These are phyloP conservation scores for Champsocephalus esox DNA, from an alignment of 2,797 vertebrate genomes.

Conservation along the genomic window DNA sequence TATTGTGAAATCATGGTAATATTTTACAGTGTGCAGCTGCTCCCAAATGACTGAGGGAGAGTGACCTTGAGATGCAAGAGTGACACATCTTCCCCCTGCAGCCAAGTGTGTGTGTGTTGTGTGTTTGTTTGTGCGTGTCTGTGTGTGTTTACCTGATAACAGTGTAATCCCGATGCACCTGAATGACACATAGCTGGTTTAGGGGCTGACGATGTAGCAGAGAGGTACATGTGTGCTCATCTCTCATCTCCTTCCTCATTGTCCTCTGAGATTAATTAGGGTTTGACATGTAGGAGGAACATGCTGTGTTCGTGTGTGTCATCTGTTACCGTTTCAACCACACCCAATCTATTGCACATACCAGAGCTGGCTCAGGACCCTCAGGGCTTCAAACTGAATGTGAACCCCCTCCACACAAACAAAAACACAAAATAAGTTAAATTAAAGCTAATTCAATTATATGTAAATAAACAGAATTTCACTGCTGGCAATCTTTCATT, in stretches of 20 bases:
- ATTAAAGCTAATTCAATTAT: not conserved
- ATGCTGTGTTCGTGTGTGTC: slow-evolving; percentile 26
- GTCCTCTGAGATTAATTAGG: slow-evolving; percentile 9
- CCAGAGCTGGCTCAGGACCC: slow-evolving; percentile 32
- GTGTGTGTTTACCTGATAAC: slow-evolving; percentile 2
- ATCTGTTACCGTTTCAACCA: slow-evolving; percentile 45
- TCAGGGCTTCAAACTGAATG: not conserved
- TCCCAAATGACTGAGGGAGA: slow-evolving; percentile 14
- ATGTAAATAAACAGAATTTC: not conserved
- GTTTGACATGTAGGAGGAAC: not conserved
- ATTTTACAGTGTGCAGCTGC: too few species aligned
- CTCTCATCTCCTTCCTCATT: slow-evolving; percentile 46
- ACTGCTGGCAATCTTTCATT: not conserved
- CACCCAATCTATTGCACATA: slow-evolving; percentile 59
- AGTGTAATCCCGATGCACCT: slow-evolving; percentile 4
- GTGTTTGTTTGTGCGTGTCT: not conserved
- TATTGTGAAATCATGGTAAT: too few species aligned
- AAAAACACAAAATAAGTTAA: not conserved
- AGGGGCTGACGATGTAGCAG: slow-evolving; percentile 54
- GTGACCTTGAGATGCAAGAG: slow-evolving; percentile 64
- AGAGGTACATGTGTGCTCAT: slow-evolving; percentile 54
- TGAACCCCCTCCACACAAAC: not conserved
- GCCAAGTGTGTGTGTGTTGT: not conserved
- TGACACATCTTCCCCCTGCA: slow-evolving; percentile 29
- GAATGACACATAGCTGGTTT: slow-evolving; percentile 29